phyloP scores from a whole-genome alignment of 2,797 vertebrate species.

The Salmo trutta region DNA sequence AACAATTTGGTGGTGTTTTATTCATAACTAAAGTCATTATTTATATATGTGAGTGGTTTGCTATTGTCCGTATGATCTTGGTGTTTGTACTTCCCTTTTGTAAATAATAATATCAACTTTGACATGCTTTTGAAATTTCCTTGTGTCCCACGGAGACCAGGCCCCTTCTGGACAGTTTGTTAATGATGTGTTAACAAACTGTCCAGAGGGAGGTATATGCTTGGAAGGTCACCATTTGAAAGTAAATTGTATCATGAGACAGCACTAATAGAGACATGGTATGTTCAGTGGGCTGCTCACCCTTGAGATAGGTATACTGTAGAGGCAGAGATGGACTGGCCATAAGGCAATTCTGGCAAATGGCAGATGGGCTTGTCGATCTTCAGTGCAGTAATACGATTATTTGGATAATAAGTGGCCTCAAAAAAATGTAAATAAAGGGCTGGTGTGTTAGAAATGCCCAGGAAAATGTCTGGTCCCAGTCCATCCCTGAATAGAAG shows the following conservation, averaged over 20 bases:
- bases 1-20: constrained; percentile 8
- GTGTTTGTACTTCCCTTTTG: constrained; percentile 6
- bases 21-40: constrained; percentile 11
- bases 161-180: background rate
- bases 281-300: background rate
- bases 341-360: background rate
- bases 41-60: constrained; percentile 1
- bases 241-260: background rate
- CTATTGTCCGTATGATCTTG: background rate
- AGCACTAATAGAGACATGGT: background rate
- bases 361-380: background rate
- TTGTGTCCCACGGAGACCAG: constrained; percentile 1
- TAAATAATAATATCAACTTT: constrained; percentile 16
- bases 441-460: background rate
- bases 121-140: constrained; percentile 8
- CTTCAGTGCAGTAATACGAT: background rate
- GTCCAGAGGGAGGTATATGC: background rate
- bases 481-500: background rate
- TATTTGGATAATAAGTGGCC: background rate
- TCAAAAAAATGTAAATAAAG: background rate
- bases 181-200: background rate
- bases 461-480: background rate
- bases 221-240: background rate
- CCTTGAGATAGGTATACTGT: background rate
- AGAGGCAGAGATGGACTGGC: no score